Base-by-base conservation (phyloP, 2,113 vertebrate species). In the Pedetes capensis region DNA sequence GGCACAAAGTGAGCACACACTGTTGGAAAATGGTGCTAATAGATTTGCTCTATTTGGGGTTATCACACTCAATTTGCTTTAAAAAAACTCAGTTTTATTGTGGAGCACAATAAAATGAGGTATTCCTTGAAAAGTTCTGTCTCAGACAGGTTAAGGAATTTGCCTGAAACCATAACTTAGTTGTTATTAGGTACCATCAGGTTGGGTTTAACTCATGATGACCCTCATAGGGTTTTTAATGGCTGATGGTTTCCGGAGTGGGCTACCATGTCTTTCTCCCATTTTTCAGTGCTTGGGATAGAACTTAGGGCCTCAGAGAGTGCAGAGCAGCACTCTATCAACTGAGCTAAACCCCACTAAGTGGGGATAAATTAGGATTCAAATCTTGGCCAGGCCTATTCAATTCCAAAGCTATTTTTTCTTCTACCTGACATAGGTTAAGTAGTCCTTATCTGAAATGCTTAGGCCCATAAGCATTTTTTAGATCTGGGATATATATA, bases 131-230 rank as follows among this genome's bases (percentile, higher is more conserved):
- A 91, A 85, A 91, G 44, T 83, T 79, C 69, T 71, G 34, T 29
- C 29, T 90, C n/a, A 64, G 23, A 88, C 37, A 78, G 59, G 49
- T 59, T 68, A 95, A 91, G 44, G 47, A 93, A 91, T 68, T 95
- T 96, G 9, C 25, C 8, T 64, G 86, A 94, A 96, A 91, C 63
- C 47, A 72, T 61, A 82, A 57, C 23, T 74, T 87, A 82, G 13
- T 86, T n/a, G n/a, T n/a, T n/a, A n/a, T n/a, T n/a, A n/a, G n/a
- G n/a, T n/a, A n/a, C n/a, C n/a, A n/a, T n/a, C n/a, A n/a, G n/a
- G n/a, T n/a, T n/a, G n/a, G n/a, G n/a, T n/a, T n/a, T n/a, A n/a
- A n/a, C n/a, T n/a, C n/a, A n/a, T n/a, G n/a, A n/a, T n/a, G n/a
- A n/a, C n/a, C n/a, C n/a, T n/a, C n/a, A n/a, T n/a, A n/a, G n/a